Evolutionary conservation across 2,797 vertebrate species (phyloP).

Genomic region (Sebastes iracundus): DNA sequence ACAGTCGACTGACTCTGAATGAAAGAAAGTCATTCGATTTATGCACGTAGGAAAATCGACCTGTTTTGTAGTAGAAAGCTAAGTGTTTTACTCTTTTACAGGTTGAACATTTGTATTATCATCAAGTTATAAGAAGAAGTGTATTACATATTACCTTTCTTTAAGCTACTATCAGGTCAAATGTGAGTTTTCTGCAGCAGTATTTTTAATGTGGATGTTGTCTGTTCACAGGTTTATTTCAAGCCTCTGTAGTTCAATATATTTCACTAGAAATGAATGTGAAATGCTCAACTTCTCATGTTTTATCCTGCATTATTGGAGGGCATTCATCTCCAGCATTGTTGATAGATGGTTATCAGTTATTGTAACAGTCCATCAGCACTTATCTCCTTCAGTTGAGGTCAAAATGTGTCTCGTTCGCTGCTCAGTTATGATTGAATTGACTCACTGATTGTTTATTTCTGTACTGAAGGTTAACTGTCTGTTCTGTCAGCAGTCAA

Average conservation of each 20-base stretch:
- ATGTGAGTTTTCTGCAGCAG: neutral
- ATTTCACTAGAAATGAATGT: constrained; percentile 3
- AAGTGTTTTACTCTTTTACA: neutral
- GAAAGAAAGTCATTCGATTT: neutral
- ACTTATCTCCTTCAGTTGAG: constrained; percentile 32
- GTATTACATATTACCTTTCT: neutral
- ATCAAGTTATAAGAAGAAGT: neutral
- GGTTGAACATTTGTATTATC: neutral
- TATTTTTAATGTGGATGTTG: constrained; percentile 18
- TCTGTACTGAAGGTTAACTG: constrained; percentile 49
- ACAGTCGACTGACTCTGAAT: neutral
- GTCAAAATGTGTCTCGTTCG: constrained; percentile 24
- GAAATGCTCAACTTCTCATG: neutral
- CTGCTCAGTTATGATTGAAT: constrained; percentile 36
- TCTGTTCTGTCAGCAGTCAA: constrained; percentile 44
- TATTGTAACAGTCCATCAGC: constrained; percentile 16
- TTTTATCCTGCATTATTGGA: neutral
- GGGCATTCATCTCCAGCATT: constrained; percentile 8
- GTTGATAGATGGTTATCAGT: constrained; percentile 56
- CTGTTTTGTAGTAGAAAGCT: constrained; percentile 1
- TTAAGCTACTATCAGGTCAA: neutral
- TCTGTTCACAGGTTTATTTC: neutral
- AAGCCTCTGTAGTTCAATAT: neutral
- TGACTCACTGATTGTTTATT: constrained; percentile 53
- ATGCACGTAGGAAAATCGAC: neutral